phyloP scores from a whole-genome alignment of 2,113 vertebrate species.

The Grallaria varia region DNA sequence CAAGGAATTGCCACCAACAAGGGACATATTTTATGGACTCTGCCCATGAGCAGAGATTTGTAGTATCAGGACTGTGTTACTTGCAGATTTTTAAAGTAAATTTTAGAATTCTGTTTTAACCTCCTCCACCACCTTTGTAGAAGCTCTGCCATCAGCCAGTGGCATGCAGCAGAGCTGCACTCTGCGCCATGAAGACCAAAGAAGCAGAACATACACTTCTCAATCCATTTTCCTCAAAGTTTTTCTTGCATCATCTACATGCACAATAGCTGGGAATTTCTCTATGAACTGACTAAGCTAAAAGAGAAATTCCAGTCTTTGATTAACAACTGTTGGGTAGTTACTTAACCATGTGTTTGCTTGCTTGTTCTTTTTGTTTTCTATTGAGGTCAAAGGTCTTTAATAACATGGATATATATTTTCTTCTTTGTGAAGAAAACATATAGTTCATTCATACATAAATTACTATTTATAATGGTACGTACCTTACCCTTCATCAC shows the following conservation, averaged over 20 bases:
- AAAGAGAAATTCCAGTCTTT: not conserved
- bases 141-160: not conserved
- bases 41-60: not conserved
- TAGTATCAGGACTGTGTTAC: not conserved
- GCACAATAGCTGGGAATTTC: not conserved
- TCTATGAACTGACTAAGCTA: not conserved
- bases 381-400: not conserved
- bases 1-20: not conserved
- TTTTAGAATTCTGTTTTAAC: not conserved
- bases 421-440: not conserved
- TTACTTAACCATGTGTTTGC: not conserved
- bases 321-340: not conserved
- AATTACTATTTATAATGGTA: not conserved
- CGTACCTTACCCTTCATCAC: not conserved
- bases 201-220: not conserved
- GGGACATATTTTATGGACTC: not conserved
- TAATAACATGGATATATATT: not conserved
- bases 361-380: not conserved
- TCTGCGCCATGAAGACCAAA: not conserved
- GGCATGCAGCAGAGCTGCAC: not conserved
- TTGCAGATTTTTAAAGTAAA: not conserved
- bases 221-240: not conserved
- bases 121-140: not conserved
- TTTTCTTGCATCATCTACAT: not conserved
- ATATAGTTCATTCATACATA: not conserved